Conservation (phyloP, 2,888 invertebrate genomes). For the Oasisia sp. region DNA sequence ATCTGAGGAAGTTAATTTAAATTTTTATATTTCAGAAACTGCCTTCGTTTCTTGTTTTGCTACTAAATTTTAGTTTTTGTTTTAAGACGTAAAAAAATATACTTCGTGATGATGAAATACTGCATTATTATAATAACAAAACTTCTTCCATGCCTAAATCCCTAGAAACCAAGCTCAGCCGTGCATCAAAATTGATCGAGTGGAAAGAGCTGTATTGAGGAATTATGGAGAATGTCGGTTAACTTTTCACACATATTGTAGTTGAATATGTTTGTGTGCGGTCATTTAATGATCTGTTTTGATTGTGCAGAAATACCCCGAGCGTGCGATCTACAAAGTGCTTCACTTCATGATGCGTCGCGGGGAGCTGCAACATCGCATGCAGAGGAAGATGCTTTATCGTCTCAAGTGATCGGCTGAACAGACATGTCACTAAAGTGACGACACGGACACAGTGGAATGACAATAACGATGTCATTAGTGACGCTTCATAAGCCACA, state of each 20-base stretch:
- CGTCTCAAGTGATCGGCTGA: conserved; percentile 76
- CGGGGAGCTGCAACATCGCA: conserved; percentile 94
- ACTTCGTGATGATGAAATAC: too few species aligned
- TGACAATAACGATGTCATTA: background rate
- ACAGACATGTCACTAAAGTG: background rate
- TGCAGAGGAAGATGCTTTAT: conserved; percentile 97
- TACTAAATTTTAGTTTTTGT: too few species aligned
- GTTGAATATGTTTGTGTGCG: background rate
- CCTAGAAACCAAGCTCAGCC: too few species aligned
- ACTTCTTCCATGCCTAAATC: too few species aligned
- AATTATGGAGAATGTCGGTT: too few species aligned
- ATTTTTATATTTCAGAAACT: too few species aligned
- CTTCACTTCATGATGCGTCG: conserved; percentile 93
- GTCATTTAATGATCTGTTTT: background rate
- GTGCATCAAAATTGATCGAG: too few species aligned
- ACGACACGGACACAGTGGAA: background rate
- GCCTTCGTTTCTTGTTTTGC: too few species aligned
- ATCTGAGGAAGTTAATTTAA: too few species aligned
- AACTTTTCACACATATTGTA: background rate
- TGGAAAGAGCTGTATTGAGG: too few species aligned
- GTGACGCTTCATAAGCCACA: background rate
- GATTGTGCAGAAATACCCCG: conserved; percentile 63
- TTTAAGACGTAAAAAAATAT: too few species aligned
- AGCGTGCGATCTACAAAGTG: conserved; percentile 85
- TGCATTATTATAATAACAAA: too few species aligned